A percentile compares a stretch with the other conserved stretches of the same genome.
Evolutionary conservation across 2,888 invertebrate species (phyloP).

Genomic region (Raillietiella orientalis): DNA sequence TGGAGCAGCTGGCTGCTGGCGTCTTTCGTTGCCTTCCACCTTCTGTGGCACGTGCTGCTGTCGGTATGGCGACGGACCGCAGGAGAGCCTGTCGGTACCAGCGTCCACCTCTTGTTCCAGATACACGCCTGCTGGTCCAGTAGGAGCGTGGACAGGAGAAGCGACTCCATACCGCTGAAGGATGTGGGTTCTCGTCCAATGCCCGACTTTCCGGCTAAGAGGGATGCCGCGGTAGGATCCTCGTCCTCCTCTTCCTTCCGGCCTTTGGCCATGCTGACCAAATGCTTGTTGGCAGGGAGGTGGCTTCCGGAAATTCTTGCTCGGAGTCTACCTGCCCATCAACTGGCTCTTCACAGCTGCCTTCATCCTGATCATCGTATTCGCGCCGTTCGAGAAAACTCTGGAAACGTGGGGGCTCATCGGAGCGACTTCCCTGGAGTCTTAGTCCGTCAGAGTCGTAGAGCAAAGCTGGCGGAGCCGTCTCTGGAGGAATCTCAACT

Average conservation of each 20-base stretch:
- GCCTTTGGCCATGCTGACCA: neutral
- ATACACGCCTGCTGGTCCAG: conserved; percentile 3
- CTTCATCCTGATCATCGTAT: conserved; percentile 33
- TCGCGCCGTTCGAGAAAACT: neutral
- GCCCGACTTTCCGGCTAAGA: conserved; percentile 27
- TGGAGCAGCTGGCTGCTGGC: conserved; percentile 67
- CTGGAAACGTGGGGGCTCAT: conserved; percentile 4
- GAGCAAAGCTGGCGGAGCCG: no score
- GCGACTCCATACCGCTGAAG: conserved; percentile 55
- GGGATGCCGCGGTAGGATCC: conserved; percentile 37
- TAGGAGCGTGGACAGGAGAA: conserved; percentile 17
- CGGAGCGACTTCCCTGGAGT: no score
- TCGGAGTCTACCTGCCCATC: conserved; percentile 41
- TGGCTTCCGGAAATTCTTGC: conserved; percentile 34
- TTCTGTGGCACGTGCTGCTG: conserved; percentile 48
- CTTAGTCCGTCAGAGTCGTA: no score
- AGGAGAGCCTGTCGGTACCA: neutral
- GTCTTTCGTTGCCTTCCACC: conserved; percentile 61
- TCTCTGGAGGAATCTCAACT: no score
- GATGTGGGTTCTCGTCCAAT: conserved; percentile 28
- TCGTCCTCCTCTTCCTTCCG: no score
- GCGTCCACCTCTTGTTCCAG: neutral
- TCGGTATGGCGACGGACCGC: no score
- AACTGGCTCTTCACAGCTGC: conserved; percentile 30
- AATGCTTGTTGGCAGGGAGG: conserved; percentile 27